Conservation (phyloP, 2,797 vertebrate genomes). For the Aphelocoma californica region DNA sequence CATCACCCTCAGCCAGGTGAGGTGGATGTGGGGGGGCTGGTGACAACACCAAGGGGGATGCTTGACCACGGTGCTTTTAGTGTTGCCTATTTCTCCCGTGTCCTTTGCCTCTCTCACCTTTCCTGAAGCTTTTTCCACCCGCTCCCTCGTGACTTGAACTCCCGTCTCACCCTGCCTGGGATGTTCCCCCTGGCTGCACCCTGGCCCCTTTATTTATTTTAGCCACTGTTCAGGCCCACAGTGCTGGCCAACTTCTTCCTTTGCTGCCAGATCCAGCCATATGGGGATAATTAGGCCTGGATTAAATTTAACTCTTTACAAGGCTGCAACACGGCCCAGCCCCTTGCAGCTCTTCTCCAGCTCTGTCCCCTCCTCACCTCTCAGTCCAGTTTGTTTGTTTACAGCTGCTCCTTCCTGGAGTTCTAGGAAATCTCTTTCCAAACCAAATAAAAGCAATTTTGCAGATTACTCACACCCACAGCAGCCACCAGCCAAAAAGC, state of each 20-base stretch:
- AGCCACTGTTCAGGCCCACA: slow-evolving; percentile 23
- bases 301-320: slow-evolving; percentile 26
- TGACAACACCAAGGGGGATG: neutral
- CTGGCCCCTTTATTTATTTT: slow-evolving; percentile 40
- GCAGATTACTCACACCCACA: neutral
- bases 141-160: fast-evolving
- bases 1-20: slow-evolving; percentile 2
- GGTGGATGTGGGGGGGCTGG: fast-evolving
- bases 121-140: neutral
- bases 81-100: fast-evolving
- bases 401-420: fast-evolving
- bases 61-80: fast-evolving
- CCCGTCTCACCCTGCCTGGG: fast-evolving
- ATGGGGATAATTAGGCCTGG: slow-evolving; percentile 38
- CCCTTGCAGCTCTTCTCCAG: neutral
- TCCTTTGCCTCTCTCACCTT: neutral
- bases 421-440: neutral
- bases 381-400: neutral
- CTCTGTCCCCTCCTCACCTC: fast-evolving
- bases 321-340: neutral
- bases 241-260: slow-evolving; percentile 2
- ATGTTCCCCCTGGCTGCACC: neutral
- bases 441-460: neutral
- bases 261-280: slow-evolving; percentile 18
- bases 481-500: neutral